Base-by-base conservation (phyloP, 2,888 invertebrate species). In the Erebia epiphron region DNA sequence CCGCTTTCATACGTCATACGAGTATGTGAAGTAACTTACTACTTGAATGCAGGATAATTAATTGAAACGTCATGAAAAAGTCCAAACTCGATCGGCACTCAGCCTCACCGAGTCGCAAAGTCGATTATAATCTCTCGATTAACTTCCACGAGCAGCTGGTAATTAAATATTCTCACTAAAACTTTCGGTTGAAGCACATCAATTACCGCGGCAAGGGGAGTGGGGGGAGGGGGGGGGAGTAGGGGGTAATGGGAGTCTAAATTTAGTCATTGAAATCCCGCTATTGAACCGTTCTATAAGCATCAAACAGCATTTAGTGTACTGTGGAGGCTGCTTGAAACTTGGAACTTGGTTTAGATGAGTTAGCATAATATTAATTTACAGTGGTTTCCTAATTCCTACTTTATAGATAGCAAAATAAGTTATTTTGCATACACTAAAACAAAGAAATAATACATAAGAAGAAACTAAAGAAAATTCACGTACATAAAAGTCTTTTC, bases 91-190 rank as follows among this genome's bases (percentile, higher is more conserved):
- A 14, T 8, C 13, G n/a, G 18, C 9, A 21, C 49, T 46, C 49
- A 7, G 49, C 14, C 7, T 61, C 16, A 50, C 41, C 41, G 64
- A 64, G 61, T 68, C 58, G n/a, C 54, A 14, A 70, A 68, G 58
- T 67, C 58, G 72, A 72, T 70, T 67, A 67, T 70, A 70, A 70
- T 72, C 72, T 72, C 61, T 61, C 67, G 68, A 70, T 70, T 68
- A 68, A 73, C 65, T 68, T 56, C 13, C 60, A 60, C 70, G 57
- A 73, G 68, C 64, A 67, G 64, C 50, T 26, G 52, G 67, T 73
- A 70, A 73, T 73, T 68, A 70, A 72, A 74, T 72, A 69, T 68
- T 74, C 69, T 66, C 67, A 72, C 67, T 67, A 58, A 69, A 72
- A 74, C 70, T 74, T 74, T 72, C 61, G 68, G 61, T 50, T 65